Conservation (phyloP, 2,797 vertebrate genomes). For the Graptemys geographica region DNA sequence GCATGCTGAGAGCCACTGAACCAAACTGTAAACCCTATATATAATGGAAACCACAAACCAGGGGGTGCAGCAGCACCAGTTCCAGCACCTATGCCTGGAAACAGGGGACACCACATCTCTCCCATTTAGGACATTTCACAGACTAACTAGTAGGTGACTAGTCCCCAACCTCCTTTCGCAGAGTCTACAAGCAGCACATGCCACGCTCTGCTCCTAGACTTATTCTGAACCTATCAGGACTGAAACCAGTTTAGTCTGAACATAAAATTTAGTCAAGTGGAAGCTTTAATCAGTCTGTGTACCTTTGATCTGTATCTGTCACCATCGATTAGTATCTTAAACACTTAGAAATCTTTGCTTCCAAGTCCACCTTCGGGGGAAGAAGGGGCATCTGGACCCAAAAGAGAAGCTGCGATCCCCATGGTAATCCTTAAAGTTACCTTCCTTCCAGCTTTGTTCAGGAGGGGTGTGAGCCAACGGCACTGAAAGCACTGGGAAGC, state of each 20-base stretch:
- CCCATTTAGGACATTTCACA: not conserved
- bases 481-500: not conserved
- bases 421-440: not conserved
- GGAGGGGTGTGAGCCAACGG: not conserved
- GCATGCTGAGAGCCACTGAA: too few relatives aligned
- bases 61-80: too few relatives aligned
- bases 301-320: not conserved
- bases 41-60: too few relatives aligned
- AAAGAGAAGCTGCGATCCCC: fast-evolving
- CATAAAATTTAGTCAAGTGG: too few relatives aligned
- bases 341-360: not conserved
- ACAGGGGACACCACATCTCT: not conserved
- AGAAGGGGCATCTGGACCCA: not conserved
- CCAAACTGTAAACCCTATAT: too few relatives aligned
- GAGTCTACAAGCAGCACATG: not conserved
- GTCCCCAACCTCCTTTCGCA: not conserved
- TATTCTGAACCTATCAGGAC: not conserved
- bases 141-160: not conserved
- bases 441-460: not conserved
- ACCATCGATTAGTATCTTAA: not conserved
- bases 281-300: not conserved
- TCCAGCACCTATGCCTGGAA: not conserved
- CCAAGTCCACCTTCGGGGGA: not conserved
- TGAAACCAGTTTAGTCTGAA: not conserved
- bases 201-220: not conserved